Evolutionary conservation across 1,140 invertebrate genomes (phyloP).

Genomic region (Bombyx mori): DNA sequence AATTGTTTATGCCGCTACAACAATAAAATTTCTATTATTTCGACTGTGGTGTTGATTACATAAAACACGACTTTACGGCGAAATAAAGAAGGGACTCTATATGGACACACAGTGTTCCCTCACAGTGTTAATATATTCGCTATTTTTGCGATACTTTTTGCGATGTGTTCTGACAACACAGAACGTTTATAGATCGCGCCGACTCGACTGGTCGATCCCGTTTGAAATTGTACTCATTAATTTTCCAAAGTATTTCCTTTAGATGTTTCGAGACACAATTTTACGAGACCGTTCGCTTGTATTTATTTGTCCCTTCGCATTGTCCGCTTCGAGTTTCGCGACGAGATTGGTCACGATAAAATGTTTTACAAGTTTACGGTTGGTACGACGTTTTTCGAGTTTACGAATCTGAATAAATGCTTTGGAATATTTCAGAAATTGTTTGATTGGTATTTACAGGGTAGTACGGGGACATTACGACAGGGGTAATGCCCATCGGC

Average conservation of each 20-base stretch:
- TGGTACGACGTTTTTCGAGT: background rate
- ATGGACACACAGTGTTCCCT: too few species aligned
- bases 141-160: too few species aligned
- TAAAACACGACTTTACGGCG: too few species aligned
- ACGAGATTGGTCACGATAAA: conserved; percentile 11
- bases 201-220: background rate
- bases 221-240: conserved; percentile 11
- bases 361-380: conserved; percentile 7
- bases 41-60: too few species aligned
- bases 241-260: conserved; percentile 12
- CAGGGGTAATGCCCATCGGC: too few species aligned
- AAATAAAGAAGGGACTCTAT: too few species aligned
- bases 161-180: too few species aligned
- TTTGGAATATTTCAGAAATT: background rate
- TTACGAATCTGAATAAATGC: too few species aligned
- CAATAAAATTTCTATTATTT: too few species aligned
- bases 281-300: conserved; percentile 12
- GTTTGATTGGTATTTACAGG: background rate
- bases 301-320: conserved; percentile 11
- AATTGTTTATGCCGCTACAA: too few species aligned
- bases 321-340: conserved; percentile 13
- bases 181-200: background rate
- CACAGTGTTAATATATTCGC: too few species aligned
- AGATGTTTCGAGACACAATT: conserved; percentile 12
- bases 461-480: background rate